These are phyloP conservation scores for Pachypanchax playfairii DNA, from an alignment of 2,113 vertebrate species.

Conservation along the genomic window DNA sequence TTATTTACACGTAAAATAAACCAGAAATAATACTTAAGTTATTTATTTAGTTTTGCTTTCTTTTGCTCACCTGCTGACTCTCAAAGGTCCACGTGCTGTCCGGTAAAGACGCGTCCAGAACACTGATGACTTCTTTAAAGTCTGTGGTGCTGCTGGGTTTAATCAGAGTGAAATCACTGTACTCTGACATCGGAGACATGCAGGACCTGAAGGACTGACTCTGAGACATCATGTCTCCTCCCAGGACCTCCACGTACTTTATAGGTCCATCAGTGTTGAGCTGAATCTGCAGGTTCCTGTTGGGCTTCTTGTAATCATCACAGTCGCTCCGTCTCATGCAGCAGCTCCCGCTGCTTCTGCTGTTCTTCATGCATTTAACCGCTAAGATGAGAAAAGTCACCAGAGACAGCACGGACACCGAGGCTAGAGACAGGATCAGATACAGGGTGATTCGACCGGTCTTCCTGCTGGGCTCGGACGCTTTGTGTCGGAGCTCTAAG, in stretches of 20 bases:
- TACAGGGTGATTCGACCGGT: conserved; percentile 74
- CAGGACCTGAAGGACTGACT: conserved; percentile 82
- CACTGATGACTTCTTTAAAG: conserved; percentile 15
- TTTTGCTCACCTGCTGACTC: conserved; percentile 33
- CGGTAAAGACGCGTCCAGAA: not conserved
- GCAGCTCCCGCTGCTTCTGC: conserved; percentile 70
- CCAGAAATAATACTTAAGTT: no score
- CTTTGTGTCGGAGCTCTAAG: conserved; percentile 70
- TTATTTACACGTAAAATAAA: no score
- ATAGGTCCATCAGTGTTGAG: conserved; percentile 81
- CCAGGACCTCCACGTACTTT: conserved; percentile 83
- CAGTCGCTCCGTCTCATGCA: conserved; percentile 64
- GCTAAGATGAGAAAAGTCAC: conserved; percentile 74
- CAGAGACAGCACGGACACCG: conserved; percentile 76
- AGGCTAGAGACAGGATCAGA: conserved; percentile 67
- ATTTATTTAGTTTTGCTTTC: not conserved
- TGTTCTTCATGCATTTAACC: conserved; percentile 56
- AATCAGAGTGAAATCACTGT: conserved; percentile 86
- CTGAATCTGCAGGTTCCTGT: conserved; percentile 76
- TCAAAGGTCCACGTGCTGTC: conserved; percentile 42
- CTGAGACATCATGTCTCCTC: conserved; percentile 80
- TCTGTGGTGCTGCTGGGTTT: conserved; percentile 74
- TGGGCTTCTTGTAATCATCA: conserved; percentile 59
- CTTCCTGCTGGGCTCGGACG: conserved; percentile 40
- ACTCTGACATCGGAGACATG: conserved; percentile 83